These are phyloP conservation scores for Beris morrisii DNA, from an alignment of 2,888 invertebrate genomes.

Conservation along the genomic window DNA sequence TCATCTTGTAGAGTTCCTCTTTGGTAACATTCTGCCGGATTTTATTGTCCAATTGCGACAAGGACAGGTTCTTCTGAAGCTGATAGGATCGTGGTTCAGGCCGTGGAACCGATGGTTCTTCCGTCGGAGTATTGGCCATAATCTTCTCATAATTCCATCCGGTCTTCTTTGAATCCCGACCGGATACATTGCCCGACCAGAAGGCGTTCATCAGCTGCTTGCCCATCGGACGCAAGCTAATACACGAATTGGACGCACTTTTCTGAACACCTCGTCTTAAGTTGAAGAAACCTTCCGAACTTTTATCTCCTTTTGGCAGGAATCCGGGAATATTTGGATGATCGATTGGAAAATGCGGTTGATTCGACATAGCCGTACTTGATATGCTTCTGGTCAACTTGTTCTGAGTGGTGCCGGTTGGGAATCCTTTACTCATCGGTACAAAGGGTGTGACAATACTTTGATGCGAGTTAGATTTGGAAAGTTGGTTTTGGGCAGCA, in stretches of 20 bases:
- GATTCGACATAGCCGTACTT: slow-evolving; percentile 49
- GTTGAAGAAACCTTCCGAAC: background rate
- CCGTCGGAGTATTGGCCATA: slow-evolving; percentile 28
- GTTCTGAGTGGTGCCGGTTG: slow-evolving; percentile 9
- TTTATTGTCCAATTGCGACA: slow-evolving; percentile 53
- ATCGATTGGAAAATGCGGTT: slow-evolving; percentile 38
- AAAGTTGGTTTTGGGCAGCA: slow-evolving; percentile 42
- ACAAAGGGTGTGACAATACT: slow-evolving; percentile 42
- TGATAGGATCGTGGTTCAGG: slow-evolving; percentile 40
- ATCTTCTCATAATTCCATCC: slow-evolving; percentile 56
- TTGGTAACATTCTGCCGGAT: slow-evolving; percentile 54
- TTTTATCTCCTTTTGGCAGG: slow-evolving; percentile 32
- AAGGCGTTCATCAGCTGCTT: slow-evolving; percentile 55
- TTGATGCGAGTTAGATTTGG: slow-evolving; percentile 53
- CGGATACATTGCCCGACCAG: slow-evolving; percentile 54
- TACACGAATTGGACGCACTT: slow-evolving; percentile 43
- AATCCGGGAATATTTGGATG: slow-evolving; percentile 39
- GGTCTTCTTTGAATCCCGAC: slow-evolving; percentile 44
- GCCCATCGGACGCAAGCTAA: slow-evolving; percentile 46
- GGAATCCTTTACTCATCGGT: background rate
- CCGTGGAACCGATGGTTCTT: background rate
- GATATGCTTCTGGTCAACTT: slow-evolving; percentile 54
- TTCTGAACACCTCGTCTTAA: slow-evolving; percentile 38
- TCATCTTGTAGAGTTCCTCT: slow-evolving; percentile 55
- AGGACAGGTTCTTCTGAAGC: slow-evolving; percentile 53